Evolutionary conservation across 2,113 vertebrate species (phyloP).

Genomic region (Corythornis cristatus): DNA sequence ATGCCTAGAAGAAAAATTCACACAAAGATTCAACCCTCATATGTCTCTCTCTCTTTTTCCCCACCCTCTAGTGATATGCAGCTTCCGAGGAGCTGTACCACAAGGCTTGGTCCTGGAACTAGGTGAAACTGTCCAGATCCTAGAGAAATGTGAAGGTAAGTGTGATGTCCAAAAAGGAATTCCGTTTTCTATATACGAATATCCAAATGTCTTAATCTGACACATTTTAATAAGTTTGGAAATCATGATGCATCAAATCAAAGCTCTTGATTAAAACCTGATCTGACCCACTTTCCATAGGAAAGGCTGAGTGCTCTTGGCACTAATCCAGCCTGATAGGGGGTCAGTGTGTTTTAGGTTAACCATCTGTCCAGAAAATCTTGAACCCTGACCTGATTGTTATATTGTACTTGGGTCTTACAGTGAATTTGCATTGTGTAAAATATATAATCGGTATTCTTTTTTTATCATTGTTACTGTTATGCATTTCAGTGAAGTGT

Average conservation of each 20-base stretch:
- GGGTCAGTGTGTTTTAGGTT: constrained; percentile 72
- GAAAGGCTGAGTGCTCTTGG: constrained; percentile 59
- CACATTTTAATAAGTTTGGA: constrained; percentile 43
- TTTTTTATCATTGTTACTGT: neutral
- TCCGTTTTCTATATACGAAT: neutral
- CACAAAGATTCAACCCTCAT: constrained; percentile 53
- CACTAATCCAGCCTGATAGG: constrained; percentile 67
- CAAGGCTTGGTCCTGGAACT: constrained; percentile 95
- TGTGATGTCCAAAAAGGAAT: neutral
- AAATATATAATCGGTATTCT: neutral
- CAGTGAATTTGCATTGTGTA: constrained; percentile 1
- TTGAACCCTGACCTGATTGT: constrained; percentile 63
- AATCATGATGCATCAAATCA: constrained; percentile 53
- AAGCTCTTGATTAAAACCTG: constrained; percentile 63
- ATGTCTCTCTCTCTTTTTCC: constrained; percentile 24
- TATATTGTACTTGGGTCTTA: constrained; percentile 7
- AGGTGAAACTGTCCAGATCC: constrained; percentile 96
- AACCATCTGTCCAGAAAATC: constrained; percentile 74
- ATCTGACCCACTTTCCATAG: constrained; percentile 48
- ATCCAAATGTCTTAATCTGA: neutral
- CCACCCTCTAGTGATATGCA: constrained; percentile 90
- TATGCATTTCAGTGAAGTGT: neutral
- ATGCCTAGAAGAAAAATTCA: constrained; percentile 43
- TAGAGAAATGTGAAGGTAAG: constrained; percentile 97
- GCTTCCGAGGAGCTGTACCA: constrained; percentile 91